Evolutionary conservation across 2,113 vertebrate genomes (phyloP).

Genomic region (Phylloscopus trochilus): DNA sequence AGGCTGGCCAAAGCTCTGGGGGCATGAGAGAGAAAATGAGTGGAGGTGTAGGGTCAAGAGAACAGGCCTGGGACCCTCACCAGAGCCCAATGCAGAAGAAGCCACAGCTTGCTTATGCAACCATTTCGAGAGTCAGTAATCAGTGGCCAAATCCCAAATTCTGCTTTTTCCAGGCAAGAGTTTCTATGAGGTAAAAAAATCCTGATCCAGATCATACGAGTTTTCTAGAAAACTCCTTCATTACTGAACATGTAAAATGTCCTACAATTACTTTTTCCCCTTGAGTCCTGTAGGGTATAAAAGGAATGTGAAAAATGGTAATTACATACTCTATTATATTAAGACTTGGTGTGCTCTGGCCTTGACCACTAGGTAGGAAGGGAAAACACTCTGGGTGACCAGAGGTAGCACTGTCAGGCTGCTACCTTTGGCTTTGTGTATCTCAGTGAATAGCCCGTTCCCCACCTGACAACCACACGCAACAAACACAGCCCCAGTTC

Average conservation of each 20-base stretch:
- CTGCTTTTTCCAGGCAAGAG: background rate
- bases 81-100: background rate
- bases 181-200: background rate
- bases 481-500: background rate
- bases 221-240: background rate
- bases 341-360: background rate
- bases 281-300: background rate
- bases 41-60: background rate
- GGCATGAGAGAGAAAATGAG: background rate
- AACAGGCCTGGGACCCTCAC: background rate
- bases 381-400: background rate
- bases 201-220: background rate
- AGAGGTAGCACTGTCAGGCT: background rate
- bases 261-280: background rate
- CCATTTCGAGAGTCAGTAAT: background rate
- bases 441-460: background rate
- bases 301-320: background rate
- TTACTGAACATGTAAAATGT: background rate
- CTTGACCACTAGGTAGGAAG: background rate
- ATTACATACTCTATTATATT: background rate
- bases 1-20: background rate
- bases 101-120: background rate
- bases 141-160: background rate
- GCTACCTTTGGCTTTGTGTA: background rate
- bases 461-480: background rate